Percentiles rank a stretch among this genome's conserved stretches.
phyloP scores from a whole-genome alignment of 2,888 invertebrate species.

The Megamerina dolium region DNA sequence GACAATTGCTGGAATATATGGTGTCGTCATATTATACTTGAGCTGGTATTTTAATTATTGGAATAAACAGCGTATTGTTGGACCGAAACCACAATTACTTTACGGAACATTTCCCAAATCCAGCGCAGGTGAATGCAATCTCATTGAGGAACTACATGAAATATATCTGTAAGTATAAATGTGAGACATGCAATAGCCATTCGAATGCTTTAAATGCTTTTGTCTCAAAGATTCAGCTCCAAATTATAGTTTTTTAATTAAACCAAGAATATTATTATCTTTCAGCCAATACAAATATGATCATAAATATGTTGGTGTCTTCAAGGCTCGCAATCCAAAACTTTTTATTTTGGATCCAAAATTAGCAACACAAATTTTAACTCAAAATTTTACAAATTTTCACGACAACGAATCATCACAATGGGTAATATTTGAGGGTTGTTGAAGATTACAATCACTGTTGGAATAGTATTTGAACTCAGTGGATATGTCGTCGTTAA shows the following conservation, averaged over 20 bases:
- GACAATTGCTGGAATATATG: background rate
- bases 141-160: conserved; percentile 39
- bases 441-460: too few species aligned
- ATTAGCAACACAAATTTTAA: conserved; percentile 25
- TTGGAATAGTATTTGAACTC: too few species aligned
- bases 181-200: background rate
- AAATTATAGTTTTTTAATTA: too few species aligned
- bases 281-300: conserved; percentile 27
- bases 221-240: too few species aligned
- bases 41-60: conserved; percentile 29
- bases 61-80: conserved; percentile 36
- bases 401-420: conserved; percentile 29
- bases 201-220: background rate
- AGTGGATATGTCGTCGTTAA: too few species aligned
- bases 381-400: conserved; percentile 25
- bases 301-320: conserved; percentile 43
- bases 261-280: too few species aligned
- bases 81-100: conserved; percentile 35
- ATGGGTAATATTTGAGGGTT: conserved; percentile 31
- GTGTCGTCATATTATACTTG: conserved; percentile 13
- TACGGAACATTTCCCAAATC: conserved; percentile 39
- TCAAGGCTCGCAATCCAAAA: conserved; percentile 32
- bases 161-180: conserved; percentile 40
- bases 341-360: conserved; percentile 43
- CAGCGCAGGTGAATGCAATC: conserved; percentile 27